phyloP scores from a whole-genome alignment of 2,113 vertebrate species.

The Hiodon tergisus region DNA sequence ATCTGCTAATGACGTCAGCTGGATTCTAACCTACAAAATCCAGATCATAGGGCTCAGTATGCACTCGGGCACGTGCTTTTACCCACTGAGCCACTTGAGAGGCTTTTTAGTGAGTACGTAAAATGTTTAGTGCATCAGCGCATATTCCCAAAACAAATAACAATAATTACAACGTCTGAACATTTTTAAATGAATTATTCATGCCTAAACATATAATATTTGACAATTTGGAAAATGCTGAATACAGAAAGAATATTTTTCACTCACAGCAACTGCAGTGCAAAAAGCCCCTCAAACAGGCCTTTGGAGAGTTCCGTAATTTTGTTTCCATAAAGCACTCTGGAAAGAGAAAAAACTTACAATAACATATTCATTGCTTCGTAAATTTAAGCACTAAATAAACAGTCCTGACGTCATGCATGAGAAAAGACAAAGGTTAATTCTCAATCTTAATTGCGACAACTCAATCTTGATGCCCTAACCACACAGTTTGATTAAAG shows the following conservation, averaged over 20 bases:
- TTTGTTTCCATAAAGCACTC: conserved; percentile 97
- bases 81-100: too few species aligned
- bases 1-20: too few species aligned
- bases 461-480: background rate
- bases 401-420: background rate
- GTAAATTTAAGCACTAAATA: background rate
- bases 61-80: too few species aligned
- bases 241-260: background rate
- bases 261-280: conserved; percentile 94
- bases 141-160: too few species aligned
- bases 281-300: conserved; percentile 91
- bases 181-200: too few species aligned
- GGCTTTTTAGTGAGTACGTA: too few species aligned
- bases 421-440: background rate
- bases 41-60: too few species aligned
- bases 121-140: too few species aligned
- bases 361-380: conserved; percentile 15
- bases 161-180: too few species aligned
- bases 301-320: conserved; percentile 96
- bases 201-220: background rate
- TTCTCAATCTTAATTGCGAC: background rate
- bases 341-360: conserved; percentile 50
- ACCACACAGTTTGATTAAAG: background rate
- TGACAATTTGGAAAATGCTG: background rate
- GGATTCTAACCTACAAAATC: too few species aligned